A percentile compares a stretch with the other conserved stretches of the same genome.
phyloP scores from a whole-genome alignment of 2,797 vertebrate species.

The Gouania willdenowi region DNA sequence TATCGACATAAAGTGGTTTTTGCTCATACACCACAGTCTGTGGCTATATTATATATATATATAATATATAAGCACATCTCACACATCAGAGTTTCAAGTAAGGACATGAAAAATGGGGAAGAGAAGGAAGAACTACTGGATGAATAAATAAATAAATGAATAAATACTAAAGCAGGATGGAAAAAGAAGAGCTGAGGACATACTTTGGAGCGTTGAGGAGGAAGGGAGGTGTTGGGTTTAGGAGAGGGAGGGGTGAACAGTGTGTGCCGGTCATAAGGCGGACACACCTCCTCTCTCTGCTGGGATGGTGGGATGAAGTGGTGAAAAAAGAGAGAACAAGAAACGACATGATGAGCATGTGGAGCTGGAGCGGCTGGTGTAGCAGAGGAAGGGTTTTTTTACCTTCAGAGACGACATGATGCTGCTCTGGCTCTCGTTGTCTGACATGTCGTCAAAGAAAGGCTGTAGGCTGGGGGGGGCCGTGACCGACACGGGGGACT shows the following conservation, averaged over 20 bases:
- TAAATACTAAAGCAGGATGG: constrained; percentile 2
- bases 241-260: constrained; percentile 79
- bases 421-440: constrained; percentile 55
- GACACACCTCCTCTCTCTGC: constrained; percentile 71
- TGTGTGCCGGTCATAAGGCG: constrained; percentile 75
- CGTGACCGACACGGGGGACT: constrained; percentile 54
- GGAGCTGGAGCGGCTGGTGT: constrained; percentile 2
- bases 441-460: constrained; percentile 69
- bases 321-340: constrained; percentile 25
- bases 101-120: constrained; percentile 2
- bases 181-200: constrained; percentile 35
- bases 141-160: too few relatives aligned
- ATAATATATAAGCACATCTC: background rate
- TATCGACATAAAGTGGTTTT: too few relatives aligned
- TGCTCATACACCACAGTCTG: too few relatives aligned
- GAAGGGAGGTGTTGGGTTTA: constrained; percentile 66
- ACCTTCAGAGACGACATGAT: constrained; percentile 70
- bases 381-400: background rate
- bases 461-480: constrained; percentile 68
- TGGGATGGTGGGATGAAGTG: constrained; percentile 35
- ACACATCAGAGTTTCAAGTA: background rate
- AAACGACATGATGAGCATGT: constrained; percentile 1
- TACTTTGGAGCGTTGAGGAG: constrained; percentile 73
- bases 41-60: too few relatives aligned
- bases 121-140: constrained; percentile 6